phyloP scores from a whole-genome alignment of 1,140 invertebrate genomes.

The Anastrepha ludens region DNA sequence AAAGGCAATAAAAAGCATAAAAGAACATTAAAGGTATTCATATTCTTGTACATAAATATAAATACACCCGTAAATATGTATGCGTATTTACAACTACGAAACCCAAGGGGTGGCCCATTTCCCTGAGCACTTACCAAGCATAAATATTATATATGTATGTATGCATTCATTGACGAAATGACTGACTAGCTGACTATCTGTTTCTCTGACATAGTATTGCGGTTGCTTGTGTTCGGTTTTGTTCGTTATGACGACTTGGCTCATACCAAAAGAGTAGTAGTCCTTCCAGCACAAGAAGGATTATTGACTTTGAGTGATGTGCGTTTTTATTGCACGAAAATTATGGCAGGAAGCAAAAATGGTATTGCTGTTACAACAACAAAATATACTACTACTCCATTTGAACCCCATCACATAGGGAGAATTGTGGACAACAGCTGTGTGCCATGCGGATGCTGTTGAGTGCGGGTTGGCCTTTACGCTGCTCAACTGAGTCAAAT shows the following conservation, averaged over 20 bases:
- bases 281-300: constrained; percentile 32
- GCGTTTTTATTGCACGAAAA: constrained; percentile 51
- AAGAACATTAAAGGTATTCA: background rate
- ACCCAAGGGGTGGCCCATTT: background rate
- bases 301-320: constrained; percentile 52
- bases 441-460: background rate
- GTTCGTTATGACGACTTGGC: no score
- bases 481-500: background rate
- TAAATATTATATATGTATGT: background rate
- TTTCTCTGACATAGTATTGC: no score
- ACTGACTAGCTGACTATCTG: background rate
- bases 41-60: no score
- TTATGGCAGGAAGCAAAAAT: constrained; percentile 24
- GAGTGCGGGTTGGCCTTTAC: background rate
- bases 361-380: background rate
- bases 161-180: constrained; percentile 6
- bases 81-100: background rate
- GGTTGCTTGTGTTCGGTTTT: no score
- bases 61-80: background rate
- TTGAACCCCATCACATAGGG: background rate
- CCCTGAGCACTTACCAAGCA: background rate
- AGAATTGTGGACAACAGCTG: constrained; percentile 10
- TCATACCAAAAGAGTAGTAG: background rate
- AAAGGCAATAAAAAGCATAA: constrained; percentile 35
- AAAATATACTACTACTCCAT: background rate